These are phyloP conservation scores for Luscinia megarhynchos DNA, from an alignment of 2,797 vertebrate genomes.

Conservation along the genomic window DNA sequence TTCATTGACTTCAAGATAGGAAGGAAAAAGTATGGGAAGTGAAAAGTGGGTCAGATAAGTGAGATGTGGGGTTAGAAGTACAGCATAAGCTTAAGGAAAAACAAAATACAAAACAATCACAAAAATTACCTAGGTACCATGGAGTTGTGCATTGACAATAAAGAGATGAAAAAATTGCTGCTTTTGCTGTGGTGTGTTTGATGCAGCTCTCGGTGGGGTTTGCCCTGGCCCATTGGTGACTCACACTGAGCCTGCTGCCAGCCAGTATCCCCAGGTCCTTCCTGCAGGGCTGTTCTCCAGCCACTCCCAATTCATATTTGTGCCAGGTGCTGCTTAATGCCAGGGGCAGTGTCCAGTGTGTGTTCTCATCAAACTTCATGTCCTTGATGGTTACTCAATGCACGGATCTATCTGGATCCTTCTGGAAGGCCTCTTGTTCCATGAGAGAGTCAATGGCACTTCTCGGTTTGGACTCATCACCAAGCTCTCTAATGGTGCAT, in stretches of 20 bases:
- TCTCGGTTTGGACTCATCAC: neutral
- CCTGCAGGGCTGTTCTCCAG: neutral
- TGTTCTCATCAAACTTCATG: neutral
- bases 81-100: neutral
- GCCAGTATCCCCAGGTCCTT: neutral
- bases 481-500: neutral
- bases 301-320: neutral
- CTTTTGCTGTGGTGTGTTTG: neutral
- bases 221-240: neutral
- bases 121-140: neutral
- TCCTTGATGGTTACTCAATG: neutral
- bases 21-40: neutral
- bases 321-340: neutral
- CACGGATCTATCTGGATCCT: neutral
- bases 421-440: neutral
- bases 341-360: neutral
- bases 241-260: neutral
- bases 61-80: neutral
- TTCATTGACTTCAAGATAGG: neutral
- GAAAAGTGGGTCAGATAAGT: neutral
- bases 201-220: neutral
- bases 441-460: neutral
- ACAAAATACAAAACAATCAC: neutral
- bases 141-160: neutral
- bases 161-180: neutral